A percentile compares a stretch with the other conserved stretches of the same genome.
These are phyloP conservation scores for Eueremaeus valkanovi DNA, from an alignment of 2,888 invertebrate species.

Conservation along the genomic window DNA sequence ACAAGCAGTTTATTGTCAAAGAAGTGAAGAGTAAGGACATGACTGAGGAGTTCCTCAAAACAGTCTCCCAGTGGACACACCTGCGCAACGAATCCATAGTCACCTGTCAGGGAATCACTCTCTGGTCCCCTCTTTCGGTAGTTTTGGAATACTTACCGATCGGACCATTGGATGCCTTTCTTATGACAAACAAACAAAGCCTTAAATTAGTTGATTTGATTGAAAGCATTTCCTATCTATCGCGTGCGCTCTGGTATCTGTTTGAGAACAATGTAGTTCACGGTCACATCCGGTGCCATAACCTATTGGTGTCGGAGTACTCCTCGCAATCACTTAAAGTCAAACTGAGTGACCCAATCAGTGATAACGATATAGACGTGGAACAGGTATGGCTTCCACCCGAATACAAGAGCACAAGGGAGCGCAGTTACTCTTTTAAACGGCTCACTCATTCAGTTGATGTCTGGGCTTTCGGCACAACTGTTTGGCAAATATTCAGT, in stretches of 20 bases:
- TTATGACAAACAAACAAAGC: conserved; percentile 52
- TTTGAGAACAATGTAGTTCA: conserved; percentile 60
- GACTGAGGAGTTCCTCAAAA: conserved; percentile 20
- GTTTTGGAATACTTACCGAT: conserved; percentile 73
- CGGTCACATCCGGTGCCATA: conserved; percentile 75
- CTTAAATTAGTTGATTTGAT: conserved; percentile 63
- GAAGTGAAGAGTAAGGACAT: conserved; percentile 17
- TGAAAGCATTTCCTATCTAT: conserved; percentile 73
- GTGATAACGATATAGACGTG: conserved; percentile 60
- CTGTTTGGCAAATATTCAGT: conserved; percentile 86
- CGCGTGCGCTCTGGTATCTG: conserved; percentile 80
- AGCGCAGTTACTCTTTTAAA: conserved; percentile 55
- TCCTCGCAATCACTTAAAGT: conserved; percentile 65
- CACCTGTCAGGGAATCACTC: conserved; percentile 63
- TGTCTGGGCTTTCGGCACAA: conserved; percentile 87
- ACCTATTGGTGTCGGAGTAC: conserved; percentile 71
- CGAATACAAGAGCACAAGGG: conserved; percentile 56
- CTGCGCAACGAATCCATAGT: conserved; percentile 34
- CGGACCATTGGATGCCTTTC: conserved; percentile 72
- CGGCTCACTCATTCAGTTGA: conserved; percentile 61
- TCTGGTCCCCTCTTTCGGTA: conserved; percentile 71
- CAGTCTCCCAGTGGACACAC: conserved; percentile 38
- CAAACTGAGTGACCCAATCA: conserved; percentile 77
- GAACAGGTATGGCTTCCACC: conserved; percentile 70
- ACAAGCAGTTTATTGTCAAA: conserved; percentile 39